Conservation (phyloP, 2,113 vertebrate genomes). For the Kryptolebias marmoratus region DNA sequence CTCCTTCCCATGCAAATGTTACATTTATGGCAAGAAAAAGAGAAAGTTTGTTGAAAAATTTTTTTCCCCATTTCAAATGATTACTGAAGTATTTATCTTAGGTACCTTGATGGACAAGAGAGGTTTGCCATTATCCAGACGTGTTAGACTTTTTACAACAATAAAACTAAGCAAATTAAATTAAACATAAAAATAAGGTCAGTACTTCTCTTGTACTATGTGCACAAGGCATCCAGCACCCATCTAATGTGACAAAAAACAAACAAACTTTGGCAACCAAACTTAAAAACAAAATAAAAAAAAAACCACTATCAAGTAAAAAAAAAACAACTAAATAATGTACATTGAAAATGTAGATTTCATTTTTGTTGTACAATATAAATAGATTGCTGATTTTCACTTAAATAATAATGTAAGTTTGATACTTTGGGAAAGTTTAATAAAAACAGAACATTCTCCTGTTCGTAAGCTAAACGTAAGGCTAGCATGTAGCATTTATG, state of each 20-base stretch:
- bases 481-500: not conserved
- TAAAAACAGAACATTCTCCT: not conserved
- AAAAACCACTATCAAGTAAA: not conserved
- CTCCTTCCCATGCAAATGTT: conserved; percentile 7
- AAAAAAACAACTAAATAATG: not conserved
- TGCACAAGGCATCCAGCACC: not conserved
- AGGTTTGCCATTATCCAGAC: not conserved
- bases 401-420: not conserved
- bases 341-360: not conserved
- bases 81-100: not conserved
- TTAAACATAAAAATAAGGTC: not conserved
- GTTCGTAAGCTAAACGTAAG: not conserved
- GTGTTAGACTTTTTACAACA: not conserved
- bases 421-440: not conserved
- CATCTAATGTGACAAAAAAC: not conserved
- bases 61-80: conserved; percentile 1
- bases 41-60: not conserved
- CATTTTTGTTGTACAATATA: not conserved
- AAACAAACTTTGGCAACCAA: too few species aligned
- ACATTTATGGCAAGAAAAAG: not conserved
- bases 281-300: not conserved
- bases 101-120: not conserved
- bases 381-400: not conserved
- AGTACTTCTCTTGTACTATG: not conserved
- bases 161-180: not conserved